Conservation (phyloP, 1,140 invertebrate species). For the Aplysia californica region DNA sequence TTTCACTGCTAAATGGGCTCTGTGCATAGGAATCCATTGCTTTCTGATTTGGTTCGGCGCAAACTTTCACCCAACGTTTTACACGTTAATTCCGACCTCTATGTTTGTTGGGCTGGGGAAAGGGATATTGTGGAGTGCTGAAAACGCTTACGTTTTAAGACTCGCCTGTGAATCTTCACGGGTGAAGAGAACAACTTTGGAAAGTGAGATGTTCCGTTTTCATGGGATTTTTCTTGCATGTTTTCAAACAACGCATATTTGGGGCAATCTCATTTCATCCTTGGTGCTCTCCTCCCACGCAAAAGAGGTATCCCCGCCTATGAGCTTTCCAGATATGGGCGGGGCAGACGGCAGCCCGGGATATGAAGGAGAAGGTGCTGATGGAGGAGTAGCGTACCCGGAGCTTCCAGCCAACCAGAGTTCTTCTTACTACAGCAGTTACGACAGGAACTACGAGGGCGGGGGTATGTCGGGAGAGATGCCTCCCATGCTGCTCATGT, state of each 20-base stretch:
- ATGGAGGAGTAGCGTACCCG: too few species aligned
- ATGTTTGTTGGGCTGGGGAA: constrained; percentile 63
- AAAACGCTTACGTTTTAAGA: constrained; percentile 63
- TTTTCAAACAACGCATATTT: constrained; percentile 67
- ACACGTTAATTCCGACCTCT: constrained; percentile 62
- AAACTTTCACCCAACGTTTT: constrained; percentile 63
- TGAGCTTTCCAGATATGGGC: too few species aligned
- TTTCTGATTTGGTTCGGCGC: constrained; percentile 63
- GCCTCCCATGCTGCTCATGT: not conserved
- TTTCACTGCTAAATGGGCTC: constrained; percentile 63
- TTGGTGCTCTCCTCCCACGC: constrained; percentile 41
- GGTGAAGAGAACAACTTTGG: constrained; percentile 49
- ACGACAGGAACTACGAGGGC: not conserved
- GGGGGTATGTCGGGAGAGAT: not conserved
- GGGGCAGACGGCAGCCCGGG: not conserved
- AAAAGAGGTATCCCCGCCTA: not conserved
- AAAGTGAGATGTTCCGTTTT: constrained; percentile 63
- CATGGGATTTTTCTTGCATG: constrained; percentile 67
- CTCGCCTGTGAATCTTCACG: constrained; percentile 61
- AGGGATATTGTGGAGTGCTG: constrained; percentile 64
- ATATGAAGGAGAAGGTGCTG: not conserved
- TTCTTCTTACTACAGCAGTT: not conserved
- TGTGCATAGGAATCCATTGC: constrained; percentile 59
- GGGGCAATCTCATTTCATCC: constrained; percentile 65
- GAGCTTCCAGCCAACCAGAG: not conserved